phyloP scores from a whole-genome alignment of 2,888 invertebrate species.

The Pedicia rivosa region DNA sequence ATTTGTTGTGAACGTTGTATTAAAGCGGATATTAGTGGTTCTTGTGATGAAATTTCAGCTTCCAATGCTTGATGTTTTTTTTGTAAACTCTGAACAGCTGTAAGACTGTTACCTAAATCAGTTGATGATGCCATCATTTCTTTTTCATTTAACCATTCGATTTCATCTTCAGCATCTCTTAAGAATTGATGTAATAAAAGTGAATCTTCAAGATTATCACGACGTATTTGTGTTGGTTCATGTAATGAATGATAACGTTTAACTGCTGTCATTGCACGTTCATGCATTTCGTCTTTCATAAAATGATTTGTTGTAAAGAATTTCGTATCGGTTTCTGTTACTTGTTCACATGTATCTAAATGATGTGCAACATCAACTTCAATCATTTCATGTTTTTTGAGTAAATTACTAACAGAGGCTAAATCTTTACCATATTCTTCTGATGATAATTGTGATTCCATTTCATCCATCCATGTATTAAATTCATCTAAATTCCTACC shows the following conservation, averaged over 20 bases:
- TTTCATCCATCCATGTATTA: constrained; percentile 83
- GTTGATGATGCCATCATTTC: constrained; percentile 51
- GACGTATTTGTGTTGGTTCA: constrained; percentile 78
- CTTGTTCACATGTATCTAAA: constrained; percentile 61
- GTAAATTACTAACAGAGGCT: constrained; percentile 65
- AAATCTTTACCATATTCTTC: constrained; percentile 64
- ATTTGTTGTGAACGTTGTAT: constrained; percentile 60
- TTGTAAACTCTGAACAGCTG: constrained; percentile 72
- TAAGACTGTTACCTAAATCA: constrained; percentile 47
- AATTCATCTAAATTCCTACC: constrained; percentile 84
- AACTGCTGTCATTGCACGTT: constrained; percentile 49
- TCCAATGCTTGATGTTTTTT: constrained; percentile 90
- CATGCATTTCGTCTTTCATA: constrained; percentile 72
- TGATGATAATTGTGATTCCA: constrained; percentile 48
- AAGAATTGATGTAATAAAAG: constrained; percentile 75
- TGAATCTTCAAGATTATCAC: constrained; percentile 87
- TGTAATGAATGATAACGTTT: constrained; percentile 60
- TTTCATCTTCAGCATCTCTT: constrained; percentile 83
- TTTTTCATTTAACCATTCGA: constrained; percentile 76
- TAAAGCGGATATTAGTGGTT: constrained; percentile 64
- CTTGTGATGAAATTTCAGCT: constrained; percentile 71
- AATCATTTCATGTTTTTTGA: constrained; percentile 65
- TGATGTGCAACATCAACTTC: constrained; percentile 77
- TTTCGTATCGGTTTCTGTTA: constrained; percentile 62
- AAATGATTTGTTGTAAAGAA: constrained; percentile 74